Base-by-base conservation (phyloP, 2,888 invertebrate species). In the Ophion slaviceki region DNA sequence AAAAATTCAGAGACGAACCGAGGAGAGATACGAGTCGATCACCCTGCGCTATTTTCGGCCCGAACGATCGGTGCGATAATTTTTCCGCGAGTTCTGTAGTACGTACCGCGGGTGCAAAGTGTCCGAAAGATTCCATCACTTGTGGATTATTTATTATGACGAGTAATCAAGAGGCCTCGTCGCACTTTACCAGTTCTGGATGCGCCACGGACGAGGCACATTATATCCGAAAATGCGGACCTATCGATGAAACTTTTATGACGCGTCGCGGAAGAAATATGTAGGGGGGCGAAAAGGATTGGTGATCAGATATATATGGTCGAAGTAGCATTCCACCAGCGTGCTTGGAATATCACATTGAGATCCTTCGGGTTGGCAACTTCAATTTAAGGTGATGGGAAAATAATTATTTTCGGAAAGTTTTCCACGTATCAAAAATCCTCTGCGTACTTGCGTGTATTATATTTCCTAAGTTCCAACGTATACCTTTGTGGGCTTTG, bases 11-110 rank as follows among this genome's bases (percentile, higher is more conserved):
- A 20, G 45, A 68, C 20, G 45, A 36, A n/a, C 6, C 67, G 67
- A 67, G 32, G 64, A 24, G 40, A 67, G 2, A 67, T 67, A 36
- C n/a, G 67, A 40, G 67, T 36, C 8, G 67, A 67, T 67, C 20
- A 40, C 67, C 8, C 20, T 10, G 10, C 32, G n/a, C 36, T 67
- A 67, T 67, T 67, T 67, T 20, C 67, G 20, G 20, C 40, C 40
- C 36, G 8, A n/a, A n/a, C 40, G 40, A 40, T 40, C n/a, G 8
- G n/a, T 20, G 67, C 17, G 67, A 67, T 40, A 20, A 32, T 67
- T 10, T 10, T 40, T n/a, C 40, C 7, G n/a, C 10, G n/a, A 67
- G 40, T 36, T 67, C n/a, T 40, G 0, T 7, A 40, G 5, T 40
- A 40, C n/a, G 36, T 40, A 67, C 36, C 45, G 2, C 20, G 3